These are phyloP conservation scores for Geotrypetes seraphini DNA, from an alignment of 2,797 vertebrate genomes.

Conservation along the genomic window DNA sequence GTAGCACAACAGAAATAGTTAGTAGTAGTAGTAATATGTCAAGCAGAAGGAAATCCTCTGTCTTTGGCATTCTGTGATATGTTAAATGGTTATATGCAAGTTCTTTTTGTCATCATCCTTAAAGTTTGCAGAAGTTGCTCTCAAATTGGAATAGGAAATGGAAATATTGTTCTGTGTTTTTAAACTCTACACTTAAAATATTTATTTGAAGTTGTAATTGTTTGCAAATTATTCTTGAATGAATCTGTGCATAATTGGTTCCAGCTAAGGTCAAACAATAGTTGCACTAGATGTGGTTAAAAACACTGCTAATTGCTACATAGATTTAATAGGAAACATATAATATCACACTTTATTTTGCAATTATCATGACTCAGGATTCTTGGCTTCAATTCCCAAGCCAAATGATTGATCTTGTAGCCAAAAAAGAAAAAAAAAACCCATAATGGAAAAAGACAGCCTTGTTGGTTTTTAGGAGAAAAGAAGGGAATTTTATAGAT, in stretches of 20 bases:
- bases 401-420: constrained; percentile 12
- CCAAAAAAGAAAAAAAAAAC: neutral
- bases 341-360: constrained; percentile 37
- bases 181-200: constrained; percentile 7
- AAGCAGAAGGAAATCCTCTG: too few species aligned
- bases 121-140: too few species aligned
- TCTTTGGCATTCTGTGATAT: too few species aligned
- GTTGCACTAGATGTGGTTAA: constrained; percentile 64
- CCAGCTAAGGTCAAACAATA: constrained; percentile 56
- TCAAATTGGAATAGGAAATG: too few species aligned
- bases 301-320: constrained; percentile 64
- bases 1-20: too few species aligned
- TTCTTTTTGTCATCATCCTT: too few species aligned
- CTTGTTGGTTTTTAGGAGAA: constrained; percentile 1
- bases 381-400: constrained; percentile 15
- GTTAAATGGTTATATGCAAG: too few species aligned
- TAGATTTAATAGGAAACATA: constrained; percentile 45
- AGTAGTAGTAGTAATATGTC: too few species aligned
- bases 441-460: neutral
- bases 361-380: constrained; percentile 27
- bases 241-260: constrained; percentile 29
- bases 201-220: constrained; percentile 9
- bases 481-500: constrained; percentile 5
- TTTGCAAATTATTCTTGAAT: constrained; percentile 34
- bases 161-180: too few species aligned